phyloP scores from a whole-genome alignment of 2,113 vertebrate genomes.

The Jaculus jaculus region DNA sequence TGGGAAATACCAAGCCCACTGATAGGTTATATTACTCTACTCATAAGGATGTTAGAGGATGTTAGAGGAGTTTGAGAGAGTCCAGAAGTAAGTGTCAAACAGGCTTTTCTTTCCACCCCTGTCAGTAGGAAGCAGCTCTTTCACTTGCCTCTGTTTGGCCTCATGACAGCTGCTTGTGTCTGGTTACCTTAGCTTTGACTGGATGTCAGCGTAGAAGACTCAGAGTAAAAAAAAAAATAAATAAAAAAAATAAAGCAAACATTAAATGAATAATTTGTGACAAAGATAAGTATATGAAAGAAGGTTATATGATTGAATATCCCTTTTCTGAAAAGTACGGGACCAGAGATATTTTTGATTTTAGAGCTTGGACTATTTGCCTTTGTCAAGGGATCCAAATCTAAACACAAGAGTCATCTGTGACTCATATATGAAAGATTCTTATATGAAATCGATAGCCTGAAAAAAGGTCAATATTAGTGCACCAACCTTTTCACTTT shows the following conservation, averaged over 20 bases:
- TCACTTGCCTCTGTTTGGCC: neutral
- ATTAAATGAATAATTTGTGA: neutral
- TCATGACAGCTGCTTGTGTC: neutral
- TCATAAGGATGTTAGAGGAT: neutral
- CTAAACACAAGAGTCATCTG: neutral
- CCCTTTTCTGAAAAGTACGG: neutral
- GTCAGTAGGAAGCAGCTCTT: neutral
- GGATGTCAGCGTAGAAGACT: neutral
- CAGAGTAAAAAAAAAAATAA: neutral
- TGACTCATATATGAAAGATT: neutral
- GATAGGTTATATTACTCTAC: neutral
- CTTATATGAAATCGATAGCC: neutral
- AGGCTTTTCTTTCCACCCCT: neutral
- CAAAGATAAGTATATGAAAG: neutral
- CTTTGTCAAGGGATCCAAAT: neutral
- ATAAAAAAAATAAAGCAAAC: neutral
- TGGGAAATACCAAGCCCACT: neutral
- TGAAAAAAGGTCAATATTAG: neutral
- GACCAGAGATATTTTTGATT: neutral
- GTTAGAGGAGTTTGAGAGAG: neutral
- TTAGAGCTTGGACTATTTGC: neutral
- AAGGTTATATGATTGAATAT: neutral
- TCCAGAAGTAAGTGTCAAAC: neutral
- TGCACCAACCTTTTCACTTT: neutral
- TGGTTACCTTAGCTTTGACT: neutral